Conservation (phyloP, 2,888 invertebrate species). For the Melanophora roralis region DNA sequence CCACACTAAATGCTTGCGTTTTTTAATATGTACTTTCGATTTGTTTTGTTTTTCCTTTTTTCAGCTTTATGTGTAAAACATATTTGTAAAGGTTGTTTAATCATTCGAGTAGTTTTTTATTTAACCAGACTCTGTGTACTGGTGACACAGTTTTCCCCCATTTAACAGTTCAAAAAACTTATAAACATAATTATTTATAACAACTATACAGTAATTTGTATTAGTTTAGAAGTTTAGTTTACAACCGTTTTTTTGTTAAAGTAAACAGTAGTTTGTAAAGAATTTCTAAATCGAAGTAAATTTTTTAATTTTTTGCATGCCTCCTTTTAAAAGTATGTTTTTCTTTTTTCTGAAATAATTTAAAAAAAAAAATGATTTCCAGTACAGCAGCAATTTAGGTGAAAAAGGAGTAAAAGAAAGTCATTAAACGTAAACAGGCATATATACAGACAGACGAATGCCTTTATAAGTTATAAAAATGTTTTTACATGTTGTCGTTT, state of each 20-base stretch:
- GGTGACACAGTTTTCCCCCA: constrained; percentile 34
- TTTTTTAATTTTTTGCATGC: constrained; percentile 34
- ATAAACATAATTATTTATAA: not conserved
- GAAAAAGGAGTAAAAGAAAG: not conserved
- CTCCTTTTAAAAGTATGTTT: not conserved
- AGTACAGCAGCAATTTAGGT: not conserved
- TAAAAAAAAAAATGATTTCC: constrained; percentile 5
- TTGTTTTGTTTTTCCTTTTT: too few relatives aligned
- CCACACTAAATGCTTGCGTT: too few relatives aligned
- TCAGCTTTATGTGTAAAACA: too few relatives aligned
- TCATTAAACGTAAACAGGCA: constrained; percentile 19
- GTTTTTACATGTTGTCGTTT: constrained; percentile 22
- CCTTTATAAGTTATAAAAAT: constrained; percentile 47
- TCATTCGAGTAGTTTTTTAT: constrained; percentile 3
- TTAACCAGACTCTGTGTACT: constrained; percentile 8
- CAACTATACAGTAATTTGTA: too few relatives aligned
- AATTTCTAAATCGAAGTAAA: constrained; percentile 47
- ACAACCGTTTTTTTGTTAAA: not conserved
- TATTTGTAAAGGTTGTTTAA: constrained; percentile 4
- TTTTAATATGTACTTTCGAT: too few relatives aligned
- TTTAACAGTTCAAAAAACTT: not conserved
- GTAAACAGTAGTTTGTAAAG: constrained; percentile 34
- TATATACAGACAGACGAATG: constrained; percentile 18
- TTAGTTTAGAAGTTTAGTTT: not conserved
- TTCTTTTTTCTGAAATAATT: not conserved